Conservation (phyloP, 2,113 vertebrate species). For the Hirundichthys speculiger region DNA sequence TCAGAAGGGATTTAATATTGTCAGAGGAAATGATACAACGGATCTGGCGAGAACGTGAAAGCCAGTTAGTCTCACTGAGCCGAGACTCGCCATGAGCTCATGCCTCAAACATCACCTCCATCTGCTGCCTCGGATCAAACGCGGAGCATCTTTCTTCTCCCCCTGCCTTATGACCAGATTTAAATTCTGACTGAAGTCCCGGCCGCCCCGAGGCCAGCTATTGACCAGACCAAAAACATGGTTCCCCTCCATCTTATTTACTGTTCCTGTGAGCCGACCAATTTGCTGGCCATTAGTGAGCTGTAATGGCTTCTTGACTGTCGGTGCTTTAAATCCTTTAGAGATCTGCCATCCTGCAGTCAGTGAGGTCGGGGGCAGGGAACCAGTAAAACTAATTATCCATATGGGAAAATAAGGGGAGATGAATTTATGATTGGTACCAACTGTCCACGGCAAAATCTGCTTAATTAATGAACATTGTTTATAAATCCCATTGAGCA, state of each 20-base stretch:
- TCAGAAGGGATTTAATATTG: constrained; percentile 7
- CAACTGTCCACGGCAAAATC: no score
- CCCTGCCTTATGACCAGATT: constrained; percentile 9
- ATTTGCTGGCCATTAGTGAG: constrained; percentile 48
- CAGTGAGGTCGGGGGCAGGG: constrained; percentile 14
- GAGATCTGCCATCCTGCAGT: constrained; percentile 29
- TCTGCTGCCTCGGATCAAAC: constrained; percentile 8
- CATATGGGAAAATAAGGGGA: constrained; percentile 32
- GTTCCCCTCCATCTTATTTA: constrained; percentile 60
- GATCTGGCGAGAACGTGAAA: background rate
- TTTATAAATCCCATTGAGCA: no score
- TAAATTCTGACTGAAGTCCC: constrained; percentile 27
- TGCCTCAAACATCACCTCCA: constrained; percentile 14
- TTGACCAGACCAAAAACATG: constrained; percentile 48
- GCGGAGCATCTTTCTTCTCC: constrained; percentile 2
- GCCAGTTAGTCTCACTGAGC: constrained; percentile 2
- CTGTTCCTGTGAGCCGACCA: constrained; percentile 47
- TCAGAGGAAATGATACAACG: background rate
- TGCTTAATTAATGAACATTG: no score
- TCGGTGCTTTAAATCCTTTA: constrained; percentile 56
- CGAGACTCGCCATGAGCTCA: constrained; percentile 2
- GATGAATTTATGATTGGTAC: background rate
- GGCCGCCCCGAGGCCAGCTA: constrained; percentile 27
- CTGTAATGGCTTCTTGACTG: constrained; percentile 51
- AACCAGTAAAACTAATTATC: constrained; percentile 26